A percentile compares a stretch with the other conserved stretches of the same genome.
These are phyloP conservation scores for Peromyscus attwateri DNA, from an alignment of 2,797 vertebrate genomes.

Conservation along the genomic window DNA sequence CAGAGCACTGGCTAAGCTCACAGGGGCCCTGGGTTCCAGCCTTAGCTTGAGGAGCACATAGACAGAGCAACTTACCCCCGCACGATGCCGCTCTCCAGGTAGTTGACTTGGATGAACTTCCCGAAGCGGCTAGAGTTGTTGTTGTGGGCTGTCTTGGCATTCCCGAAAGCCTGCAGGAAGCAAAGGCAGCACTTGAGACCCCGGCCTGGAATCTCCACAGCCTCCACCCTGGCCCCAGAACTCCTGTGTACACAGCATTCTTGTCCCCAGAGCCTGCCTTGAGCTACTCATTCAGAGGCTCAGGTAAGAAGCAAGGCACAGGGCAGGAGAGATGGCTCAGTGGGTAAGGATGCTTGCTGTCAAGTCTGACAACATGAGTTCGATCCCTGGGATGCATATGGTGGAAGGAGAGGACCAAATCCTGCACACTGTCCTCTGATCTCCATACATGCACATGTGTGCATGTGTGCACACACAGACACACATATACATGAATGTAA, in stretches of 20 bases:
- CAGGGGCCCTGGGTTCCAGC: not conserved
- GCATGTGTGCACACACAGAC: not conserved
- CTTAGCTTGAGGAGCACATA: not conserved
- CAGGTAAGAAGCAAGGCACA: not conserved
- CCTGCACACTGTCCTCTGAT: not conserved
- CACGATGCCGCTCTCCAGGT: slow-evolving; percentile 97
- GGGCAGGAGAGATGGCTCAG: not conserved
- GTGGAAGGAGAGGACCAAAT: not conserved
- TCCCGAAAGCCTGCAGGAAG: slow-evolving; percentile 95
- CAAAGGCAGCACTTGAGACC: slow-evolving; percentile 40
- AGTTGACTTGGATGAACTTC: slow-evolving; percentile 99
- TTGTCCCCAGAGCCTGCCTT: not conserved
- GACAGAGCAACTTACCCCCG: slow-evolving; percentile 90
- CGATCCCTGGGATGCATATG: not conserved
- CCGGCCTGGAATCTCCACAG: not conserved
- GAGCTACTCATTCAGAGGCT: not conserved
- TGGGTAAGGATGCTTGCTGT: not conserved
- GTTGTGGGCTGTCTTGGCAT: slow-evolving; percentile 99
- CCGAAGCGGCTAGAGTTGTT: slow-evolving; percentile 99
- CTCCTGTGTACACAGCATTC: fast-evolving
- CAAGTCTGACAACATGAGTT: not conserved
- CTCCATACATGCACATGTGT: not conserved
- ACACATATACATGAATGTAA: not conserved
- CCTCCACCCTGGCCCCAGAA: not conserved
- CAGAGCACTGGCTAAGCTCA: not conserved